phyloP scores from a whole-genome alignment of 2,113 vertebrate species.

The Tupaia tana region DNA sequence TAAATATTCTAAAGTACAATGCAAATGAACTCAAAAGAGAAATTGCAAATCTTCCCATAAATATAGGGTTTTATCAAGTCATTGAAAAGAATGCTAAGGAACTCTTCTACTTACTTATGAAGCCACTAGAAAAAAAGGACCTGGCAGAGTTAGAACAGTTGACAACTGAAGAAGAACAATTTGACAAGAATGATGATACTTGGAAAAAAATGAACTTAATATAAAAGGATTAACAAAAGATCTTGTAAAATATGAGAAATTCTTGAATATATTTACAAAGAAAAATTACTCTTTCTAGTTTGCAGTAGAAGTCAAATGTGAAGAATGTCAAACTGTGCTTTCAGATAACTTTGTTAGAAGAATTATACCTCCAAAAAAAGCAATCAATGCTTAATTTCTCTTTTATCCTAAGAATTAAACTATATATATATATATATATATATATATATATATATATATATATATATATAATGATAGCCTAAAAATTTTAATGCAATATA shows the following conservation, averaged over 20 bases:
- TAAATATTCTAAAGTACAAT: neutral
- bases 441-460: no score
- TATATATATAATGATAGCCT: neutral
- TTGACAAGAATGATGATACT: conserved; percentile 10
- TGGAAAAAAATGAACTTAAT: conserved; percentile 42
- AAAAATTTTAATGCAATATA: neutral
- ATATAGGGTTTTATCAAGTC: neutral
- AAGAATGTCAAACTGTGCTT: conserved; percentile 35
- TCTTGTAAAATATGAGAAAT: conserved; percentile 40
- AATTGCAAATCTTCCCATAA: neutral
- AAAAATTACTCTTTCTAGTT: conserved; percentile 31
- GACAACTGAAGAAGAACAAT: conserved; percentile 41
- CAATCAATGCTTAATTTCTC: conserved; percentile 21
- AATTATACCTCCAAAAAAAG: neutral
- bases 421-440: no score
- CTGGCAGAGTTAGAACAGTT: neutral
- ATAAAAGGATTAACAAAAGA: conserved; percentile 53
- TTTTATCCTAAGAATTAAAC: neutral
- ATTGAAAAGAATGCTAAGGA: neutral
- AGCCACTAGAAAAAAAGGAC: neutral
- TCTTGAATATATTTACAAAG: conserved; percentile 44
- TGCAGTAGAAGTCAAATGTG: neutral
- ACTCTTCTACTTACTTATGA: neutral
- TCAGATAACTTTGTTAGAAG: conserved; percentile 4
- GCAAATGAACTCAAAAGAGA: neutral